phyloP scores from a whole-genome alignment of 2,888 invertebrate genomes.

The Calameuta filiformis region DNA sequence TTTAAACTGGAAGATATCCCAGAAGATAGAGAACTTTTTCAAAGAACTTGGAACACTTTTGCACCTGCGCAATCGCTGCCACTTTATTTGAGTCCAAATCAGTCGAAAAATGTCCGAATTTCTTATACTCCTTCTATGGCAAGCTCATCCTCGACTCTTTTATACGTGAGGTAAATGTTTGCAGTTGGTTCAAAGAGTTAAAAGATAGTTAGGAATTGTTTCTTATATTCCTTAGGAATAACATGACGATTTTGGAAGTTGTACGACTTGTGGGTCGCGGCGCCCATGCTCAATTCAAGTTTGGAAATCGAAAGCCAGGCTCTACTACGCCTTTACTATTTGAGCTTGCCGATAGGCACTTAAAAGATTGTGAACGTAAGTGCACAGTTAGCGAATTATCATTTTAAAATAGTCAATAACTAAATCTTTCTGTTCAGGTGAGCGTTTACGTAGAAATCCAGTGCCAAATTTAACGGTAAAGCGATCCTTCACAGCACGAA shows the following conservation, averaged over 20 bases:
- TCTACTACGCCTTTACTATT: slow-evolving; percentile 81
- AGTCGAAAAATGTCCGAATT: slow-evolving; percentile 49
- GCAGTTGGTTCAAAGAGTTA: not conserved
- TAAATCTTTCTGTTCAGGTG: slow-evolving; percentile 31
- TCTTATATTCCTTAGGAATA: slow-evolving; percentile 75
- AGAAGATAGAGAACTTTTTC: slow-evolving; percentile 44
- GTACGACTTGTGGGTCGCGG: slow-evolving; percentile 86
- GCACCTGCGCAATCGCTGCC: slow-evolving; percentile 52
- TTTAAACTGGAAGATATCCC: slow-evolving; percentile 49
- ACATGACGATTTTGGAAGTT: slow-evolving; percentile 91
- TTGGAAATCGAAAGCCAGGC: slow-evolving; percentile 88
- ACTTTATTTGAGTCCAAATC: slow-evolving; percentile 52
- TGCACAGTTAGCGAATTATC: slow-evolving; percentile 24
- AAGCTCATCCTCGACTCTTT: slow-evolving; percentile 54
- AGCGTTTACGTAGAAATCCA: slow-evolving; percentile 57
- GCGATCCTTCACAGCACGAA: slow-evolving; percentile 85
- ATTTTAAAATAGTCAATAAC: not conserved
- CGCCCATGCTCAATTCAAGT: slow-evolving; percentile 86
- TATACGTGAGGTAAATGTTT: slow-evolving; percentile 52
- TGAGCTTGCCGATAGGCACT: slow-evolving; percentile 79
- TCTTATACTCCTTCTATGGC: slow-evolving; percentile 55
- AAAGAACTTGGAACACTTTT: slow-evolving; percentile 49
- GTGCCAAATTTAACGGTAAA: slow-evolving; percentile 79
- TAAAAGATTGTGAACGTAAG: slow-evolving; percentile 72
- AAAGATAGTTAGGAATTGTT: not conserved